A percentile compares a stretch with the other conserved stretches of the same genome.
Evolutionary conservation across 2,888 invertebrate genomes (phyloP).

Genomic region (Argynnis bischoffii): DNA sequence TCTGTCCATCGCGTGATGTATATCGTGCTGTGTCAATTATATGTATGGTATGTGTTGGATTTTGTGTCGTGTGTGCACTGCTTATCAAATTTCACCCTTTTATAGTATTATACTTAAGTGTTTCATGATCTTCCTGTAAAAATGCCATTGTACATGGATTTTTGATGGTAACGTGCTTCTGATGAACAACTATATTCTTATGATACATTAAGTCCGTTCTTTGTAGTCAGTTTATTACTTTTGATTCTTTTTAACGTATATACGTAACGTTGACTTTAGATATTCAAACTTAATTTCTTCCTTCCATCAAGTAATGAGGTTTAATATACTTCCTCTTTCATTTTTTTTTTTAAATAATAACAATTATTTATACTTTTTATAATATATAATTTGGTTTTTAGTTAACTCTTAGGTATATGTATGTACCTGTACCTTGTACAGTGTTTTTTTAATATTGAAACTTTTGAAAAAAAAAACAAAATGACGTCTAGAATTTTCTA

Average conservation of each 20-base stretch:
- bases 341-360: too few relatives aligned
- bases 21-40: constrained; percentile 73
- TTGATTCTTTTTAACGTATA: not conserved
- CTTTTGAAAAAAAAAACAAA: not conserved
- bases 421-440: not conserved
- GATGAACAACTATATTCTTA: constrained; percentile 9
- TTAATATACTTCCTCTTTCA: too few relatives aligned
- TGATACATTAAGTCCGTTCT: constrained; percentile 13
- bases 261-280: not conserved
- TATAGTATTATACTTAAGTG: constrained; percentile 41
- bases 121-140: constrained; percentile 27
- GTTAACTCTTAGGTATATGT: not conserved
- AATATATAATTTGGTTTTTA: too few relatives aligned
- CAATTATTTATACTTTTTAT: too few relatives aligned
- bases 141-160: too few relatives aligned
- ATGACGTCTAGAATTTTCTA: constrained; percentile 3
- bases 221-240: not conserved
- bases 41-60: constrained; percentile 47
- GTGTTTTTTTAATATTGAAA: not conserved
- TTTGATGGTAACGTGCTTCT: not conserved
- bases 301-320: too few relatives aligned
- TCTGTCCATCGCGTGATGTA: constrained; percentile 56
- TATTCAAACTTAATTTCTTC: too few relatives aligned
- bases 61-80: constrained; percentile 39
- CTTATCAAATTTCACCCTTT: constrained; percentile 10